Base-by-base conservation (phyloP, 2,888 invertebrate species). In the Meiosimyza platycephala region DNA sequence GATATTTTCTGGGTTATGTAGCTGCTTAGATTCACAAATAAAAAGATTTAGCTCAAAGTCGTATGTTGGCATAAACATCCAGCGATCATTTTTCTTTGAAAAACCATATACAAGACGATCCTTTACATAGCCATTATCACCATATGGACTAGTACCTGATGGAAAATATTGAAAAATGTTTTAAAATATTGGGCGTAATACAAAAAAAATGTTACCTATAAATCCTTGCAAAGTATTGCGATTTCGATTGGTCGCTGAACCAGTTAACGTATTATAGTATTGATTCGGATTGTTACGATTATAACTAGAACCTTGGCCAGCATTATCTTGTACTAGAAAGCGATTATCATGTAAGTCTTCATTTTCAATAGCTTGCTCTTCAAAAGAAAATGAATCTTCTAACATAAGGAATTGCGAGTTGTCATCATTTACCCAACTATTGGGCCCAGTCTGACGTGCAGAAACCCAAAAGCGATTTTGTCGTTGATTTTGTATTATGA, bases 391-490 rank as follows among this genome's bases (percentile, higher is more conserved):
- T 0, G 95, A 93, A 87, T 93, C 93, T 77, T 96, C 95, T 85
- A 95, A 89, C 76, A 93, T 93, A 11, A 91, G 88, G 69, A 96
- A 87, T 76, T 93, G 93, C 0, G 93, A 90, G n/a, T 93, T 93
- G 85, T 97, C 97, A 80, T 95, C 95, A 85, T 96, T 96, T 0
- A 91, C 88, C 94, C 95, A 96, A 79, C 91, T 92, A 47, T 93
- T 93, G 0, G 92, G 91, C 0, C 91, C 90, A 69, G 92, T 91
- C 82, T 94, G 93, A 72, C 91, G 91, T 0, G 94, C 93, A 63
- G 95, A 94, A 33, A 95, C 91, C 84, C 95, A 97, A 95, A 97
- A 98, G 6, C 92, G 90, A 73, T 94, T 90, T 84, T 95, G 95
- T 78, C 94, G 94, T 15, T 95, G 95, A 87, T 97, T 97, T 80